Evolutionary conservation across 2,888 invertebrate species (phyloP).

Genomic region (Tholera decimalis): DNA sequence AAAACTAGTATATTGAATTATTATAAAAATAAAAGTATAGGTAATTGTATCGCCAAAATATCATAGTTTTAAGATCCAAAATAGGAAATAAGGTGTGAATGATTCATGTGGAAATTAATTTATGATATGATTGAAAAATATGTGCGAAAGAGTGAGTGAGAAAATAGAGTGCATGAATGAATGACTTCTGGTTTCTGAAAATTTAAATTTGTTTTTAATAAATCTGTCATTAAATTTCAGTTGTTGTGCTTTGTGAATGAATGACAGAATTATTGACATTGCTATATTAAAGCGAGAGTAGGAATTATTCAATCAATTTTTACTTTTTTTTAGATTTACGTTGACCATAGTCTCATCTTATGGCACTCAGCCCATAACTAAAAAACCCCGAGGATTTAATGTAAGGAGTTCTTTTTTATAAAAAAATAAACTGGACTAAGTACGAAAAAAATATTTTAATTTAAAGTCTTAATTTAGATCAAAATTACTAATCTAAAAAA

Average conservation of each 20-base stretch:
- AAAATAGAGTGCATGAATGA: not conserved
- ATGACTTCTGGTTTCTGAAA: not conserved
- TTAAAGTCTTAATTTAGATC: too few species aligned
- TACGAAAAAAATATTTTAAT: too few species aligned
- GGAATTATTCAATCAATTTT: not conserved
- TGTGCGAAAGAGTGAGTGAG: not conserved
- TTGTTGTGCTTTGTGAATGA: not conserved
- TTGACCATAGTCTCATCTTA: too few species aligned
- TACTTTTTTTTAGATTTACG: not conserved
- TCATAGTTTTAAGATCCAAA: constrained; percentile 43
- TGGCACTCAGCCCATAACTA: too few species aligned
- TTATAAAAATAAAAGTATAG: constrained; percentile 3
- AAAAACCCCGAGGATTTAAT: too few species aligned
- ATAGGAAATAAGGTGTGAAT: constrained; percentile 27
- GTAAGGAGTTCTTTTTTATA: too few species aligned
- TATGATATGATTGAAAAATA: constrained; percentile 15
- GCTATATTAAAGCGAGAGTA: not conserved
- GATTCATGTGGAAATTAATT: constrained; percentile 23
- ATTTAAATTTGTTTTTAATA: not conserved
- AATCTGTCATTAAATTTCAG: not conserved
- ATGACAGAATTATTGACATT: not conserved
- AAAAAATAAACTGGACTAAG: too few species aligned
- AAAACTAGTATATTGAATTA: not conserved
- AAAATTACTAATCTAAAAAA: not conserved
- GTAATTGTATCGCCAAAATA: constrained; percentile 38